These are phyloP conservation scores for human DNA, from an alignment of 2,113 vertebrate species.

Conservation along the genomic window DNA sequence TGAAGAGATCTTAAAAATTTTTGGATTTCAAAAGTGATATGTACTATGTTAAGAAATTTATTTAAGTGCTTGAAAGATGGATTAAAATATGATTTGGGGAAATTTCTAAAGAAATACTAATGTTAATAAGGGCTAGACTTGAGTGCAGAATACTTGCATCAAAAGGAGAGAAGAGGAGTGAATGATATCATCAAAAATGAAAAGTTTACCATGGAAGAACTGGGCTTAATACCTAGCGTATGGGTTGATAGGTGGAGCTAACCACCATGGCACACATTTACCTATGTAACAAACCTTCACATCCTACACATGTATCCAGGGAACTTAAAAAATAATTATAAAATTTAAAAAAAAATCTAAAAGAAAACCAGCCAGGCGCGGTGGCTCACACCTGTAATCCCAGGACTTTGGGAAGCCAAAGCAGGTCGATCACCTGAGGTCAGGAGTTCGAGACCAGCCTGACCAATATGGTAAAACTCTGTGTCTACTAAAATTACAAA, in stretches of 20 bases:
- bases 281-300: too few species aligned
- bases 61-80: background rate
- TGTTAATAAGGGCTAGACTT: background rate
- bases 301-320: too few species aligned
- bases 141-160: background rate
- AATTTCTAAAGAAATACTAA: background rate
- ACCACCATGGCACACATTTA: too few species aligned
- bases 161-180: background rate
- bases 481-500: too few species aligned
- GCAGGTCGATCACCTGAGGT: too few species aligned
- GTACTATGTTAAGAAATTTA: background rate
- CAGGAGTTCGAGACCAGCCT: too few species aligned
- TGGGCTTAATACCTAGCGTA: background rate
- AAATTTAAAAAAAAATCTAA: too few species aligned
- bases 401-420: too few species aligned
- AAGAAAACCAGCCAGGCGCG: too few species aligned
- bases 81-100: background rate
- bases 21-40: background rate
- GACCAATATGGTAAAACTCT: too few species aligned
- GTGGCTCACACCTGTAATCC: too few species aligned
- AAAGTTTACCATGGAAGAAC: background rate
- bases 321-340: too few species aligned
- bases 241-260: background rate
- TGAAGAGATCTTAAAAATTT: background rate
- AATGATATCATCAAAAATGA: background rate